Conservation (phyloP, 2,888 invertebrate genomes). For the Epinotia demarniana region DNA sequence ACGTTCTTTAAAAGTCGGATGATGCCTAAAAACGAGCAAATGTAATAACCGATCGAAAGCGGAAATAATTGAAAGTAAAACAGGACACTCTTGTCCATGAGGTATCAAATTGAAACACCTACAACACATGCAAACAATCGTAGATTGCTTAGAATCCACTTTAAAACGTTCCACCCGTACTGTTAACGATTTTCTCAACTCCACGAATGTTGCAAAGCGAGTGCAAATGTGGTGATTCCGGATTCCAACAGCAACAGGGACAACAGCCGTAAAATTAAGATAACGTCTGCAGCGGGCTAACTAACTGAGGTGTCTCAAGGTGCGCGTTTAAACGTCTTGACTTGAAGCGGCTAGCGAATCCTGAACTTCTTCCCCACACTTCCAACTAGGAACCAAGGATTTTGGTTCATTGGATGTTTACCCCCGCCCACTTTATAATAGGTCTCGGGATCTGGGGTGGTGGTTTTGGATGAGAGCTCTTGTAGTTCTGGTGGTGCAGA, state of each 20-base stretch:
- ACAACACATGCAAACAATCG: constrained; percentile 4
- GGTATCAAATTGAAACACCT: constrained; percentile 9
- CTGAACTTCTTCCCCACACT: neutral
- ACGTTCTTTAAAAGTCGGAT: neutral
- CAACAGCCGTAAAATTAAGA: constrained; percentile 43
- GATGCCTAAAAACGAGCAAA: neutral
- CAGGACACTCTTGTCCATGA: neutral
- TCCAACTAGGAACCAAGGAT: neutral
- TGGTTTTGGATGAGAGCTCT: constrained; percentile 2
- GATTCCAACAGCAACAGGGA: constrained; percentile 31
- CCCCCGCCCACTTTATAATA: constrained; percentile 11
- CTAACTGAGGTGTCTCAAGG: constrained; percentile 45
- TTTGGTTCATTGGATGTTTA: neutral
- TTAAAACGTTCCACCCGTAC: constrained; percentile 6
- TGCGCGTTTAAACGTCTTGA: constrained; percentile 31
- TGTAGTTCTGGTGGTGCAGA: constrained; percentile 21
- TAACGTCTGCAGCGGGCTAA: constrained; percentile 41
- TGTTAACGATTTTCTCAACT: constrained; percentile 26
- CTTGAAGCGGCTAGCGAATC: constrained; percentile 21
- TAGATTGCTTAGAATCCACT: neutral
- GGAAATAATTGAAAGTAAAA: neutral
- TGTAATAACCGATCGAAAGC: neutral
- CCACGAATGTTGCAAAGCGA: constrained; percentile 37
- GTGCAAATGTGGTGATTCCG: constrained; percentile 42
- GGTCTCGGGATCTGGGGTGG: neutral